phyloP scores from a whole-genome alignment of 2,888 invertebrate species.

The Tetanocera ferruginea region DNA sequence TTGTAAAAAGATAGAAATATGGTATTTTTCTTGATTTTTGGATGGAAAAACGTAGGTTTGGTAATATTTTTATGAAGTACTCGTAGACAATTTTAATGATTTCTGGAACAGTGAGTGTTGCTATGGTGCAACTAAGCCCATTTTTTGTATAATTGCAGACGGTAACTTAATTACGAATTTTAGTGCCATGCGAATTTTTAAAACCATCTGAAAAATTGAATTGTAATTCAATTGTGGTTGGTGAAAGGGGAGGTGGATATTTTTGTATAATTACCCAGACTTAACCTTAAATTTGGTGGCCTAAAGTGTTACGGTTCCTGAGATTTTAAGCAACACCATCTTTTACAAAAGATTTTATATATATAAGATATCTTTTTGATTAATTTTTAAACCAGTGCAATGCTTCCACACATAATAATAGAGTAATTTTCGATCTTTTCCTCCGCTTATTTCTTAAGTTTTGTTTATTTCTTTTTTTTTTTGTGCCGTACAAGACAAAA shows the following conservation, averaged over 20 bases:
- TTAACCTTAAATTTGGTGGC: neutral
- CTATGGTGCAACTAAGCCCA: neutral
- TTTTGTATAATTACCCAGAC: too few species aligned
- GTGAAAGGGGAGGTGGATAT: neutral
- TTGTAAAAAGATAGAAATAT: too few species aligned
- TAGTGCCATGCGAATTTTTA: neutral
- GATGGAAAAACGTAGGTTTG: too few species aligned
- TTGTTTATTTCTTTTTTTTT: neutral
- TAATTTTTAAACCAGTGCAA: neutral
- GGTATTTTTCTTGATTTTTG: too few species aligned
- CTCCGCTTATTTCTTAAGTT: neutral
- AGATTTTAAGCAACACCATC: neutral
- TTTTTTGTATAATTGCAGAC: neutral
- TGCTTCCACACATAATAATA: too few species aligned
- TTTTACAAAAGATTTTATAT: neutral
- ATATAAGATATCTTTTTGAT: neutral
- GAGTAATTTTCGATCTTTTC: too few species aligned
- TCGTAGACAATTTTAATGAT: neutral
- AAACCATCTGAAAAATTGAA: neutral
- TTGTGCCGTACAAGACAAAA: neutral
- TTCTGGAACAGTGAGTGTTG: neutral
- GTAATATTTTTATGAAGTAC: neutral
- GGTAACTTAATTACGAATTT: neutral
- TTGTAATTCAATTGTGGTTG: neutral
- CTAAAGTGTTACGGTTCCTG: neutral